Percentiles rank a stretch among this genome's conserved stretches.
phyloP scores from a whole-genome alignment of 2,113 vertebrate species.

The Acinonyx jubatus region DNA sequence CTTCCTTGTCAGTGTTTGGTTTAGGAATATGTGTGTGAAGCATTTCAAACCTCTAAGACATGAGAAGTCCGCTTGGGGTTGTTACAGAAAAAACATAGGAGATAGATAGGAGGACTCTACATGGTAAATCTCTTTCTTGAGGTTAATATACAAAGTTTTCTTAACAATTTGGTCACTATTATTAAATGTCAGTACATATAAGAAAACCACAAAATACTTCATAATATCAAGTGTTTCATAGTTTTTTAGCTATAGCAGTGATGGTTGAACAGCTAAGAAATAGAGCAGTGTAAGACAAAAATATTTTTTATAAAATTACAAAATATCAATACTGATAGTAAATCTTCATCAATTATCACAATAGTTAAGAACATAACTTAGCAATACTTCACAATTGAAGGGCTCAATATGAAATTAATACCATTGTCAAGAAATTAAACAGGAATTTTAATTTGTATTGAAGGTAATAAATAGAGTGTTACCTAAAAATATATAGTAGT shows the following conservation, averaged over 20 bases:
- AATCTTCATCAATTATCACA: constrained; percentile 84
- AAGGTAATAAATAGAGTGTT: constrained; percentile 81
- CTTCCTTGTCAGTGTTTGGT: neutral
- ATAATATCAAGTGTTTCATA: constrained; percentile 86
- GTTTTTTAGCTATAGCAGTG: constrained; percentile 84
- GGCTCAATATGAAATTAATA: constrained; percentile 85
- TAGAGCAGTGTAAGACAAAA: constrained; percentile 81
- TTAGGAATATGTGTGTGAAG: neutral
- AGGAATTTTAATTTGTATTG: constrained; percentile 83
- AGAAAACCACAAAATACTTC: constrained; percentile 83
- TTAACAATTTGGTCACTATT: constrained; percentile 82
- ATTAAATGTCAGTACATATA: constrained; percentile 84
- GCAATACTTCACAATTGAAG: constrained; percentile 84
- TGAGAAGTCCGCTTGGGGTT: neutral
- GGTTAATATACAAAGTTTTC: neutral
- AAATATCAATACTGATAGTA: constrained; percentile 82
- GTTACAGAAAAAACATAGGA: neutral
- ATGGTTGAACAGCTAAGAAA: constrained; percentile 84
- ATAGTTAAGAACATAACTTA: constrained; percentile 80
- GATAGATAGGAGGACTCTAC: neutral
- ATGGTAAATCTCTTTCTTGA: neutral
- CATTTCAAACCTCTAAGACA: neutral
- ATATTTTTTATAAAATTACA: constrained; percentile 84
- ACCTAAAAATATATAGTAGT: constrained; percentile 78
- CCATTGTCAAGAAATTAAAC: constrained; percentile 84